Base-by-base conservation (phyloP, 2,797 vertebrate genomes). In the Danio albolineatus region DNA sequence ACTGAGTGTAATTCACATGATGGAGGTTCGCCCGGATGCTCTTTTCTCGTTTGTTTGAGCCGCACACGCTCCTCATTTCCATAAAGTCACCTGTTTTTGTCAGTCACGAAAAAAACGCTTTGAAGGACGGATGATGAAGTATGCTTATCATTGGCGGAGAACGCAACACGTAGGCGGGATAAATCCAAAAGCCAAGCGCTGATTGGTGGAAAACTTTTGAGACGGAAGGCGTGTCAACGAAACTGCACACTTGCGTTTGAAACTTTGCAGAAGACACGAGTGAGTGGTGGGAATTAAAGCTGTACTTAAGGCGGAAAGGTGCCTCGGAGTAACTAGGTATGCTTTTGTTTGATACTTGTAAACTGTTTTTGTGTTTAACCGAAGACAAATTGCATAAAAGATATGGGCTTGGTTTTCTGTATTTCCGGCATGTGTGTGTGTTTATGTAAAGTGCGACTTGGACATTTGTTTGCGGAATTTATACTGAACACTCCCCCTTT, bases 81-180 rank as follows among this genome's bases (percentile, higher is more conserved):
- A 38, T 73, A 19, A 46, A 65, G 69, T 73, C 87, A 86, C 62
- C 91, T 91, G 90, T 46, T 48, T 2, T 43, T 86, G 92, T 91
- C 92, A 90, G 76, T 91, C 90, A 91, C 36, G 39, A 48, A 21
- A 69, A 57, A 82, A 69, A 48, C 19, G 10, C 49, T 28, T 16
- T 2, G 6, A 7, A 57, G 65, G 2, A 17, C 9, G 13, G 36
- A 43, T 19, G 8, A 28, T 36, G 13, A 49, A 4, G 54, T 51
- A 39, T 21, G 5, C 60, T 78, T 79, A 12, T 82, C 21, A 92
- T 92, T 94, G 92, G 93, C 61, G 79, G 12, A 81, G 2, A 7
- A 1, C 1, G n/a, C 5, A 2, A 7, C 0, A 0, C 0, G 7
- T 70, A 54, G 93, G 92, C 83, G 88, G 90, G 83, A 79, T 8